These are phyloP conservation scores for Dendroctonus valens DNA, from an alignment of 1,140 invertebrate genomes.

Conservation along the genomic window DNA sequence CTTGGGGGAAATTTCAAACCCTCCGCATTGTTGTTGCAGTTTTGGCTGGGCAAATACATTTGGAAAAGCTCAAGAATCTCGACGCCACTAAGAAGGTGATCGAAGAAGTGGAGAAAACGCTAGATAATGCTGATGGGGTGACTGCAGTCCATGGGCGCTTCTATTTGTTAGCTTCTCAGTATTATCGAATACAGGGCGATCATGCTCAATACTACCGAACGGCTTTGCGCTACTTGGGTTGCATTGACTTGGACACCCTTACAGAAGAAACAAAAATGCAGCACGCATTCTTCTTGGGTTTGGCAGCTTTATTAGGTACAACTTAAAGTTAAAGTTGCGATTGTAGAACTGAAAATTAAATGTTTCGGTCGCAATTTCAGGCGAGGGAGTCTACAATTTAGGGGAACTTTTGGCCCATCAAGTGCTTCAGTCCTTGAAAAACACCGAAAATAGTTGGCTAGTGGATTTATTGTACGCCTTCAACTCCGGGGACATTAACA, in stretches of 20 bases:
- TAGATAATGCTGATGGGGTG: conserved; percentile 89
- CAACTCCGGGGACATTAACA: conserved; percentile 85
- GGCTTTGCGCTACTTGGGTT: conserved; percentile 92
- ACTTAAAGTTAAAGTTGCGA: no score
- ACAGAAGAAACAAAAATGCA: conserved; percentile 69
- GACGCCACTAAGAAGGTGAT: conserved; percentile 85
- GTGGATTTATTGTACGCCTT: conserved; percentile 89
- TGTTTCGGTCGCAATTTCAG: conserved; percentile 60
- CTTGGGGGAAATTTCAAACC: neutral
- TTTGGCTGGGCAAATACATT: conserved; percentile 79
- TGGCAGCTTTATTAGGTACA: conserved; percentile 79
- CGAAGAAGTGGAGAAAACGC: conserved; percentile 81
- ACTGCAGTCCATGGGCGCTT: conserved; percentile 92
- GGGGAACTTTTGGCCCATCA: conserved; percentile 95
- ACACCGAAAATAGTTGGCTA: conserved; percentile 85
- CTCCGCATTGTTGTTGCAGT: conserved; percentile 48
- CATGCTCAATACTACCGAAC: conserved; percentile 94
- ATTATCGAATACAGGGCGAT: conserved; percentile 79
- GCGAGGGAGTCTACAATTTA: conserved; percentile 96
- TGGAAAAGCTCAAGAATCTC: conserved; percentile 79
- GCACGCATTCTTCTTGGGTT: conserved; percentile 86
- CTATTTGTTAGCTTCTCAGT: conserved; percentile 91
- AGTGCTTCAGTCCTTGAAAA: conserved; percentile 81
- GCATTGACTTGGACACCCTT: conserved; percentile 74
- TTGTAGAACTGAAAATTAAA: neutral